These are phyloP conservation scores for Cheilosia urbana DNA, from an alignment of 2,888 invertebrate genomes.

Conservation along the genomic window DNA sequence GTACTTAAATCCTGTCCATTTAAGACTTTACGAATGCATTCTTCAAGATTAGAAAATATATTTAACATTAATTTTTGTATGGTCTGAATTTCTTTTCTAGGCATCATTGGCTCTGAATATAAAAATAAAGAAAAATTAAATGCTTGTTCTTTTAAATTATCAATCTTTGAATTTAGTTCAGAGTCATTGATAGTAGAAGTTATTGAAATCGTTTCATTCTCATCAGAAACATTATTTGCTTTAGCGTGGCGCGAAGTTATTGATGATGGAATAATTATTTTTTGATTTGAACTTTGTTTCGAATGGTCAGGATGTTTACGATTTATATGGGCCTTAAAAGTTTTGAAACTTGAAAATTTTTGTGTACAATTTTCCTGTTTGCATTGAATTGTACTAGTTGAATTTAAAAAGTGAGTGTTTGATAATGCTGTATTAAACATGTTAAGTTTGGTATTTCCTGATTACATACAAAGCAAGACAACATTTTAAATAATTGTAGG, in stretches of 20 bases:
- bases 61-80: slow-evolving; percentile 31
- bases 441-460: background rate
- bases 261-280: background rate
- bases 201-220: background rate
- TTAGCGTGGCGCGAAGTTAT: background rate
- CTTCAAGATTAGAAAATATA: slow-evolving; percentile 46
- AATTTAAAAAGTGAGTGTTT: background rate
- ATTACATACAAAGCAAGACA: background rate
- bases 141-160: slow-evolving; percentile 22
- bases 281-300: background rate
- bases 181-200: background rate
- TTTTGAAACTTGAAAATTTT: slow-evolving; percentile 8
- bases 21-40: slow-evolving; percentile 21
- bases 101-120: slow-evolving; percentile 39
- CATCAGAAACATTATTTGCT: background rate
- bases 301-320: background rate
- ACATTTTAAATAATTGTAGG: background rate
- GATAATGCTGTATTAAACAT: background rate
- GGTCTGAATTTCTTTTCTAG: slow-evolving; percentile 42
- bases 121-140: slow-evolving; percentile 44
- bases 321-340: background rate
- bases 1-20: slow-evolving; percentile 4
- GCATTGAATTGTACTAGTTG: slow-evolving; percentile 4
- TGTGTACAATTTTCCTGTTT: slow-evolving; percentile 5
- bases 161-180: slow-evolving; percentile 40